Evolutionary conservation across 1,140 invertebrate genomes (phyloP).

Genomic region (Pseudomyrmex dendroicus): DNA sequence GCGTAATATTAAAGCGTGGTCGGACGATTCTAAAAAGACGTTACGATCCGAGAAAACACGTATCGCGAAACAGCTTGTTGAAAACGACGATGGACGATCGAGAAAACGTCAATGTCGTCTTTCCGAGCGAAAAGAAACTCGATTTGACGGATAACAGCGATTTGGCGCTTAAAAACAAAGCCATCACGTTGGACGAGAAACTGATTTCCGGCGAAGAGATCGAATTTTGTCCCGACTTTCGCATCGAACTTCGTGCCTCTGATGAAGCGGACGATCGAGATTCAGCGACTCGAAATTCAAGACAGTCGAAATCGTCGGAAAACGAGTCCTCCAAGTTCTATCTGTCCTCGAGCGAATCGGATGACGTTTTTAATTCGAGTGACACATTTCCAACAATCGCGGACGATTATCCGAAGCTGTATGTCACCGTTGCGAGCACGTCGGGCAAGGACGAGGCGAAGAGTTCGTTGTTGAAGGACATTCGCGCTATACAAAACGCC

Average conservation of each 20-base stretch:
- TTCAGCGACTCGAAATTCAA: not conserved
- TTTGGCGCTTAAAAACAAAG: slow-evolving; percentile 13
- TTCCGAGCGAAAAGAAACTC: not conserved
- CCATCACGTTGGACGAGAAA: slow-evolving; percentile 57
- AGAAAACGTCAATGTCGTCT: not conserved
- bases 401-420: slow-evolving; percentile 63
- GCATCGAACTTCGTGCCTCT: not conserved
- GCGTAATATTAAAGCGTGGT: slow-evolving; percentile 77
- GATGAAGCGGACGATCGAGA: not conserved
- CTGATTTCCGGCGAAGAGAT: slow-evolving; percentile 60
- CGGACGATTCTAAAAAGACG: slow-evolving; percentile 77
- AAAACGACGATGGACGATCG: slow-evolving; percentile 4
- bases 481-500: slow-evolving; percentile 72
- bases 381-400: not conserved
- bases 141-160: not conserved
- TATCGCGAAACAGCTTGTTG: slow-evolving; percentile 8
- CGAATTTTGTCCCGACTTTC: slow-evolving; percentile 28
- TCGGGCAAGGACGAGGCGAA: slow-evolving; percentile 24
- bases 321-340: slow-evolving; percentile 23
- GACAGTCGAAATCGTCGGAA: not conserved
- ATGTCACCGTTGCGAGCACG: slow-evolving; percentile 24
- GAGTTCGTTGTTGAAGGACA: slow-evolving; percentile 68
- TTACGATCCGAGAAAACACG: slow-evolving; percentile 66
- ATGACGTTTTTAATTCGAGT: not conserved
- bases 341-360: not conserved